A percentile compares a stretch with the other conserved stretches of the same genome.
Evolutionary conservation across 1,140 invertebrate genomes (phyloP).

Genomic region (Neodiprion lecontei): DNA sequence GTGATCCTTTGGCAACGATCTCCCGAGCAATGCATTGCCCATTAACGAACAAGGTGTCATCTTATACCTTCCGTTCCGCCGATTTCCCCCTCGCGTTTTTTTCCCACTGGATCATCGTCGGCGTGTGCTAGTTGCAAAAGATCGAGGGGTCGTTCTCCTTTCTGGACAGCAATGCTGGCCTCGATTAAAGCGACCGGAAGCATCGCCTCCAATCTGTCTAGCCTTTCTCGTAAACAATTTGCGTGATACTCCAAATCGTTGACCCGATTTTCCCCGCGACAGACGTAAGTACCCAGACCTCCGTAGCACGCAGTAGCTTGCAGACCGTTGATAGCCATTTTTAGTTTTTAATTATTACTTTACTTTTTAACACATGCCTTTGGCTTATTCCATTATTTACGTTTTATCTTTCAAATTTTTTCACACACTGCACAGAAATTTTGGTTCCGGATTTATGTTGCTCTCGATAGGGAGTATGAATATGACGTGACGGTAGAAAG

Average conservation of each 20-base stretch:
- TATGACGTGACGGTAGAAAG: too few relatives aligned
- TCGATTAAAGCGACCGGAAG: background rate
- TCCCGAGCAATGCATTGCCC: too few relatives aligned
- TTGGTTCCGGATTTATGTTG: too few relatives aligned
- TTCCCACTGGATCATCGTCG: background rate
- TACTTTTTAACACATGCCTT: background rate
- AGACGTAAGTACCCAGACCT: conserved; percentile 8
- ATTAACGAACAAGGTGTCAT: too few relatives aligned
- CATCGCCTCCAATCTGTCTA: conserved; percentile 3
- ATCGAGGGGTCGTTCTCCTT: conserved; percentile 4
- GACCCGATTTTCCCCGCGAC: conserved; percentile 5
- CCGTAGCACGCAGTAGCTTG: conserved; percentile 6
- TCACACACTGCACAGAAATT: too few relatives aligned
- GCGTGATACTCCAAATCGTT: conserved; percentile 12
- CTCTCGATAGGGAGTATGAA: too few relatives aligned
- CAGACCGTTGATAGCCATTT: conserved; percentile 8
- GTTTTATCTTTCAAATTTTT: background rate
- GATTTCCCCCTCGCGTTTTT: background rate
- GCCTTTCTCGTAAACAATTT: conserved; percentile 8
- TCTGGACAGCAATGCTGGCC: background rate
- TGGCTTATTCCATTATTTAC: background rate
- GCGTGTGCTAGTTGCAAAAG: background rate
- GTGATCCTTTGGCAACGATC: too few relatives aligned
- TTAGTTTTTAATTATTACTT: conserved; percentile 10
- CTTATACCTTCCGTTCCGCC: background rate